A percentile compares a stretch with the other conserved stretches of the same genome.
Evolutionary conservation across 92 coral and sea anemone species (phyloP).

Genomic region (Siderastrea radians): DNA sequence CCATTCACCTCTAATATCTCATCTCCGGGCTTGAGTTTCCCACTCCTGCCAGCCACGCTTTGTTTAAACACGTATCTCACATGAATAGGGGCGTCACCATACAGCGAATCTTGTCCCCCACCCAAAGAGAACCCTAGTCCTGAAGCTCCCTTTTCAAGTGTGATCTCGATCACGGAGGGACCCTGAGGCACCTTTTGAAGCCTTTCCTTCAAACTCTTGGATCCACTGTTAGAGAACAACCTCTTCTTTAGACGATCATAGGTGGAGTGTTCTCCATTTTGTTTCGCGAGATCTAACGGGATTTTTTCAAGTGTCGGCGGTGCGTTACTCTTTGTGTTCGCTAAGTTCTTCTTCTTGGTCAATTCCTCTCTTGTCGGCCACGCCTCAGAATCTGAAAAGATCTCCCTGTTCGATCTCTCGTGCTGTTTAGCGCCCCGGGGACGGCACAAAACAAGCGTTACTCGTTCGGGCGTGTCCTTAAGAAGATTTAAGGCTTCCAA

Average conservation of each 20-base stretch:
- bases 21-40: slow-evolving; percentile 86
- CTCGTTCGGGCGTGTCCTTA: slow-evolving; percentile 80
- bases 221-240: slow-evolving; percentile 79
- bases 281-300: slow-evolving; percentile 71
- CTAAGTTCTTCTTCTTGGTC: slow-evolving; percentile 63
- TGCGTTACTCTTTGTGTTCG: slow-evolving; percentile 42
- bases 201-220: slow-evolving; percentile 78
- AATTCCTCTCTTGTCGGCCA: slow-evolving; percentile 92
- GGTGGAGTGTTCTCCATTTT: slow-evolving; percentile 62
- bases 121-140: slow-evolving; percentile 96
- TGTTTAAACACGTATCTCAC: slow-evolving; percentile 89
- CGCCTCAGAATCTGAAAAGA: slow-evolving; percentile 75
- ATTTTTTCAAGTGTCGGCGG: slow-evolving; percentile 68
- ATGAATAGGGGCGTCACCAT: slow-evolving; percentile 97
- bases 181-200: slow-evolving; percentile 75
- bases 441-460: slow-evolving; percentile 89
- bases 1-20: slow-evolving; percentile 97
- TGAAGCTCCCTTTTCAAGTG: slow-evolving; percentile 87
- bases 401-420: slow-evolving; percentile 56
- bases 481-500: slow-evolving; percentile 76
- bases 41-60: slow-evolving; percentile 79
- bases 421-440: slow-evolving; percentile 65
- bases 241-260: slow-evolving; percentile 86
- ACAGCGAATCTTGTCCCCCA: slow-evolving; percentile 96
- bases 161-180: slow-evolving; percentile 75